phyloP scores from a whole-genome alignment of 1,140 invertebrate species.

The Anthonomus grandis region DNA sequence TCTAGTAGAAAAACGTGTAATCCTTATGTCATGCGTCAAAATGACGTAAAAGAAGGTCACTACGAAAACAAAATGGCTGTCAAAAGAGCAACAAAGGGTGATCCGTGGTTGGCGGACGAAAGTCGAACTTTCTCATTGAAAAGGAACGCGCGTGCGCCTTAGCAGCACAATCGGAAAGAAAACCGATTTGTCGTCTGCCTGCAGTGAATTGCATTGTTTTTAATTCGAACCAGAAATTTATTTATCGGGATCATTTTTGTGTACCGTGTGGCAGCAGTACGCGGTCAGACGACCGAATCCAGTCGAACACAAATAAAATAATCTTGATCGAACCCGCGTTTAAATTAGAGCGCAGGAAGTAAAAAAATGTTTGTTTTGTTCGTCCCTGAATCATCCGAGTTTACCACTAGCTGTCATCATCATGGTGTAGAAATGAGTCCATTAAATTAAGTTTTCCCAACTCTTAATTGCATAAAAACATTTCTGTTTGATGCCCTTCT shows the following conservation, averaged over 20 bases:
- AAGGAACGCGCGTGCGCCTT: constrained; percentile 15
- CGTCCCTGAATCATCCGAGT: constrained; percentile 23
- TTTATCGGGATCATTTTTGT: neutral
- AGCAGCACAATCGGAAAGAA: constrained; percentile 26
- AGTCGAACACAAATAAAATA: neutral
- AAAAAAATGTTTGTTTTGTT: constrained; percentile 26
- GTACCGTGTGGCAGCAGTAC: neutral
- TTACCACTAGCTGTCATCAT: constrained; percentile 8
- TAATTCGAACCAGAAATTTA: neutral
- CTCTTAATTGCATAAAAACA: constrained; percentile 11
- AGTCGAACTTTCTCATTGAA: constrained; percentile 2
- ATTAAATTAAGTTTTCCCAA: constrained; percentile 21
- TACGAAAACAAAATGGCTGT: constrained; percentile 12
- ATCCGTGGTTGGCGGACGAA: neutral
- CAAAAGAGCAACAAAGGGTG: constrained; percentile 4
- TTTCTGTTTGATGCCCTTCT: constrained; percentile 23
- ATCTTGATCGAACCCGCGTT: neutral
- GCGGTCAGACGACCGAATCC: neutral
- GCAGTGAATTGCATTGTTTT: constrained; percentile 27
- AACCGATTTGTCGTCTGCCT: constrained; percentile 18
- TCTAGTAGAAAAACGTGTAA: too few relatives aligned
- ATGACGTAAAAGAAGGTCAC: constrained; percentile 13
- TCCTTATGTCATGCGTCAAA: too few relatives aligned
- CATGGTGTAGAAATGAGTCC: constrained; percentile 27
- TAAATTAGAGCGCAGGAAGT: neutral